phyloP scores from a whole-genome alignment of 2,113 vertebrate genomes.

The Neolamprologus caudopunctatus region DNA sequence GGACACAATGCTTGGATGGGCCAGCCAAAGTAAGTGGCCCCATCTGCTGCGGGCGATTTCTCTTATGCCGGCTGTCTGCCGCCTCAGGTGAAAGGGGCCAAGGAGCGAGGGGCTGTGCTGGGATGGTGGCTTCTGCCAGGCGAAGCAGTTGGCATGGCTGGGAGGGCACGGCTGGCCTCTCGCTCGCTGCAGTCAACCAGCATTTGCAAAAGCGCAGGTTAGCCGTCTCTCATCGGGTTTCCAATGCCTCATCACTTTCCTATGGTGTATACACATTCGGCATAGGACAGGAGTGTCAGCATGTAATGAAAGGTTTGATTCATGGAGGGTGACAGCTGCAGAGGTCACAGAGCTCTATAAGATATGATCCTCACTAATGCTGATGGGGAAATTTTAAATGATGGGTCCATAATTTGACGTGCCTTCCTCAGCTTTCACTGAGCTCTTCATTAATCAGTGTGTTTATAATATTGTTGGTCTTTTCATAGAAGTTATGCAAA shows the following conservation, averaged over 20 bases:
- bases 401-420: constrained; percentile 43
- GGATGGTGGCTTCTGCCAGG: constrained; percentile 31
- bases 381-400: constrained; percentile 45
- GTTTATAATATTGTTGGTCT: neutral
- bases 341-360: constrained; percentile 62
- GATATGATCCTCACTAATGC: constrained; percentile 59
- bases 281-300: constrained; percentile 48
- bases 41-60: constrained; percentile 65
- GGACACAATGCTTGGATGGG: constrained; percentile 63
- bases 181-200: neutral
- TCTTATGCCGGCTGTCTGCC: constrained; percentile 48
- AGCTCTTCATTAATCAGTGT: neutral
- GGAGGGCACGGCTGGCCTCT: constrained; percentile 2
- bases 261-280: constrained; percentile 19
- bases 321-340: constrained; percentile 53
- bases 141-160: constrained; percentile 33
- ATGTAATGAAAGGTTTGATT: constrained; percentile 64
- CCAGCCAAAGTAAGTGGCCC: constrained; percentile 49
- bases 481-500: neutral
- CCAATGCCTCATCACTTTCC: constrained; percentile 54
- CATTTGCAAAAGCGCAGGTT: constrained; percentile 43
- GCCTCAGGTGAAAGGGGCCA: constrained; percentile 55
- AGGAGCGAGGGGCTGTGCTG: neutral
- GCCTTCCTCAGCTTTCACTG: constrained; percentile 1
- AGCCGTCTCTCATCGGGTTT: constrained; percentile 58